Evolutionary conservation across 1,140 invertebrate species (phyloP), one percentile per base, ranked within the genome.

Genomic region (Drosophila subobscura): DNA sequence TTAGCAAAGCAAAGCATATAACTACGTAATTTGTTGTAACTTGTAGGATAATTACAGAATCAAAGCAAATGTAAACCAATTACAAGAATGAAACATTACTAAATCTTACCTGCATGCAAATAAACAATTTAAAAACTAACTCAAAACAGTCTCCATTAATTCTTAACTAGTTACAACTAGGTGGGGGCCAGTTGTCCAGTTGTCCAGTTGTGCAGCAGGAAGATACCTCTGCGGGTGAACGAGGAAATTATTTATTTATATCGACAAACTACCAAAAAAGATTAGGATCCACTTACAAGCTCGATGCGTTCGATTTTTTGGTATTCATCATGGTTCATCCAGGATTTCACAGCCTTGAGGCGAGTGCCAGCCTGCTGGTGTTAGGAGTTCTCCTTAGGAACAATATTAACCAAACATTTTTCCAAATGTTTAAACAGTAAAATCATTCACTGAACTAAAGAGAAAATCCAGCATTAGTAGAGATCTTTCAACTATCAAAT

Each of bases 91-190:
- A 72, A 71, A 78, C 58, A 71, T 76, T 81, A 75, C 77, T 81
- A 68, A 88, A 80, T 81, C 59, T 81, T 83, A 83, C 80, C 83
- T 88, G 83, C 83, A 88, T 88, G 83, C 83, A 88, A 88, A 88
- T 83, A 88, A 88, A 64, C 29, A 61, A 40, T 54, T 58, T 7
- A 46, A 51, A 81, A 70, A 71, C 22, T 41, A 71, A 70, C 42
- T 27, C 12, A 55, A 33, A 41, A 5, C 7, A 7, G 10, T n/a
- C 40, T 3, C 0, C n/a, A 50, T 22, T 22, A 1, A 23, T 44
- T 56, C 16, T 40, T 6, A 16, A 37, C 12, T 37, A 37, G 4
- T 10, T 37, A 12, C 10, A 12, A 4, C 3, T 37, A 12, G 3
- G 4, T 10, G 33, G 10, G 0, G 10, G 3, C 10, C 33, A 37